A percentile compares a stretch with the other conserved stretches of the same genome.
phyloP scores from a whole-genome alignment of 2,113 vertebrate species.

The Tylochromis polylepis region DNA sequence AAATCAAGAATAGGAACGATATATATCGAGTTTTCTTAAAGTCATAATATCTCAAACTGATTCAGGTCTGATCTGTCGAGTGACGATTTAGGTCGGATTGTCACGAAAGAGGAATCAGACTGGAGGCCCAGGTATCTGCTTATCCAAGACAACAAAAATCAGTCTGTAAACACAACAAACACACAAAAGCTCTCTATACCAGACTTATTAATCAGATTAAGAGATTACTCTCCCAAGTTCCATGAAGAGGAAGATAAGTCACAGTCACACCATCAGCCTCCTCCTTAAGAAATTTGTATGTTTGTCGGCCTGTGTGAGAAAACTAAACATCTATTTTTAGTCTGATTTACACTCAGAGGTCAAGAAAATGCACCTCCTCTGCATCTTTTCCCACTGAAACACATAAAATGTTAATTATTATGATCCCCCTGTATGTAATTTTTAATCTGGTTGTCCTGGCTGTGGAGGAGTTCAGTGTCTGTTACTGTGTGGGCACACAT shows the following conservation, averaged over 20 bases:
- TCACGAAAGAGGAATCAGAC: neutral
- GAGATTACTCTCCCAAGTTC: slow-evolving; percentile 61
- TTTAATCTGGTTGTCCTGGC: neutral
- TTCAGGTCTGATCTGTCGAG: neutral
- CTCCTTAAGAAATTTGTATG: neutral
- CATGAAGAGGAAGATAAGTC: slow-evolving; percentile 48
- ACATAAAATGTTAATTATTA: accelerated
- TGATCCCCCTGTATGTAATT: accelerated
- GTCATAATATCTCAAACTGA: neutral
- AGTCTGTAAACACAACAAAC: slow-evolving; percentile 20
- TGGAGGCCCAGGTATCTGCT: neutral
- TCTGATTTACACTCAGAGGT: neutral
- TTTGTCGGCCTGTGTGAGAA: neutral
- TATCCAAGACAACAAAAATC: neutral
- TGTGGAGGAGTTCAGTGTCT: neutral
- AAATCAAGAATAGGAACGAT: neutral
- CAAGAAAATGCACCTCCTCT: accelerated
- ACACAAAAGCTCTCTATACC: slow-evolving; percentile 31
- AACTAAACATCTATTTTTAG: neutral
- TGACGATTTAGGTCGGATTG: neutral
- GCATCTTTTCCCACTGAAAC: neutral
- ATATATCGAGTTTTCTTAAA: neutral
- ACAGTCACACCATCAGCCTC: neutral
- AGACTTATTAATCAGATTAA: slow-evolving; percentile 71
- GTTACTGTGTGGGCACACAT: neutral